Conservation (phyloP, 2,113 vertebrate genomes). For the Cygnus atratus region DNA sequence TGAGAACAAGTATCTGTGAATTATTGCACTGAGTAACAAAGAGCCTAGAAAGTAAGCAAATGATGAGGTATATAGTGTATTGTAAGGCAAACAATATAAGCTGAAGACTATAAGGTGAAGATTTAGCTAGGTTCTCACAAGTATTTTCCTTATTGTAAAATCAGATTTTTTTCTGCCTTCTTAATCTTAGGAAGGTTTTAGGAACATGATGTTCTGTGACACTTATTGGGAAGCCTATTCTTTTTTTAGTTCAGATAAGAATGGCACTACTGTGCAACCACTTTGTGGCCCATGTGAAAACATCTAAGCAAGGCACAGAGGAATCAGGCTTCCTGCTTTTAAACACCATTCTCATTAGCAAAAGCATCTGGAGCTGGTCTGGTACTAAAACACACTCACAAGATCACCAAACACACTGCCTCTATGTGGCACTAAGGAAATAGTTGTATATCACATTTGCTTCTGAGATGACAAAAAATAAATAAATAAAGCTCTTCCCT, state of each 20-base stretch:
- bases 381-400: not conserved
- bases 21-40: not conserved
- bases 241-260: slow-evolving; percentile 30
- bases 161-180: not conserved
- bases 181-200: not conserved
- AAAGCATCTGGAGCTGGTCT: slow-evolving; percentile 59
- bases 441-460: not conserved
- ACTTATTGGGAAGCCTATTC: not conserved
- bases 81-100: not conserved
- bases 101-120: not conserved
- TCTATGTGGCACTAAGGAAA: not conserved
- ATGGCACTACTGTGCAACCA: not conserved
- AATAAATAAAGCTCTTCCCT: not conserved
- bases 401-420: not conserved
- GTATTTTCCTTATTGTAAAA: not conserved
- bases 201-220: not conserved
- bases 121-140: not conserved
- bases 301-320: not conserved
- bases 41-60: not conserved
- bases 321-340: not conserved
- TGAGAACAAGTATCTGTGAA: not conserved
- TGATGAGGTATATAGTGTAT: not conserved
- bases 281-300: slow-evolving; percentile 23
- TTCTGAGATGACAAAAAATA: not conserved
- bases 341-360: slow-evolving; percentile 5